Base-by-base conservation (phyloP, 2,888 invertebrate genomes). In the Acholoe squamosa region DNA sequence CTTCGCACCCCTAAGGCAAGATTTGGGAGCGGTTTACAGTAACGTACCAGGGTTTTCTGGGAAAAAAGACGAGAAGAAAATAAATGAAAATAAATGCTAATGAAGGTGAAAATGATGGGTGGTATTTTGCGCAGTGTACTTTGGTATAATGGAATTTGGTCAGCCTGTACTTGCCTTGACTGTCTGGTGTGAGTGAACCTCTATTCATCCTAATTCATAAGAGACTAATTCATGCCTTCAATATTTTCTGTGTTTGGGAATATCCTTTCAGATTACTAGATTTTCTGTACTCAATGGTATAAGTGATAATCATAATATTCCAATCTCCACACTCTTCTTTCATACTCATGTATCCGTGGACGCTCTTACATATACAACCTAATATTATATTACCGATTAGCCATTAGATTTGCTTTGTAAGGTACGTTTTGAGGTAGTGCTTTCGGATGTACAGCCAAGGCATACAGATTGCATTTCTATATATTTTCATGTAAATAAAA, bases 401-500 rank as follows among this genome's bases (percentile, higher is more conserved):
- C 34, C 80, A 34, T 80, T 80, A 80, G 80, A 80, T 33, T 80
- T 43, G 80, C 80, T 80, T n/a, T 43, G 34, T 80, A 80, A 33
- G 80, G 80, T 80, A 80, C 80, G 43, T 34, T n/a, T 77, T 80
- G 80, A 80, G 34, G 80, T 80, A 43, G 80, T 80, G 43, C 43
- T 80, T 80, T 80, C 80, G 43, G n/a, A 80, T 80, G 80, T 80
- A 80, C 80, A 80, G 80, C 80, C 43, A 80, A 33, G 43, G 80
- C 80, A 80, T 86, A 86, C 56, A 56, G 52, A 86, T 86, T 86
- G 86, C 86, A 86, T 86, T 86, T 86, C 86, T 86, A 86, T 86
- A 52, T 86, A 86, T 86, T 86, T 86, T 86, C 86, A 54, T 86
- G 86, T 86, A 86, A 86, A 86, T 86, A 86, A 86, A n/a, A 54